Evolutionary conservation across 2,797 vertebrate species (phyloP), one percentile per base, ranked within the genome.

Genomic region (Melanotaenia pygmaea): DNA sequence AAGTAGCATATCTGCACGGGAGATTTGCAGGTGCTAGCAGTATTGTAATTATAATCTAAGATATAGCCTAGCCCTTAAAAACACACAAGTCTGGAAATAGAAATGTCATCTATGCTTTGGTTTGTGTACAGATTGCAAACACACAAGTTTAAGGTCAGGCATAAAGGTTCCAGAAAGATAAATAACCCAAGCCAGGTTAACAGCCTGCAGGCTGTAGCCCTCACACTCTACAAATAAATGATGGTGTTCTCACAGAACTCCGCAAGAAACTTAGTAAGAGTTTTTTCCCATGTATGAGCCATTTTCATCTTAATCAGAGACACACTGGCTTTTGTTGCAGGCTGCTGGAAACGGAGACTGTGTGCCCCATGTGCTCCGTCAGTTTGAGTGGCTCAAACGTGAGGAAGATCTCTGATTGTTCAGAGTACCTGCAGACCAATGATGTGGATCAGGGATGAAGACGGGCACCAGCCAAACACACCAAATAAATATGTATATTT

Each of bases 321-420:
- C 18, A 20, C 3, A 59, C 53, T 59, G 18, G 70, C 20, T 47
- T 40, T 59, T 68, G 20, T 86, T 86, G 65, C 92, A 99, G 98
- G 79, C 76, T 99, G 85, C 79, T 99, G 77, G 95, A 96, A 82
- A 95, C 91, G 0, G 97, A 99, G 91, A 91, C 91, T 0, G 35
- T 67, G 0, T 99, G 98, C 80, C 98, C 98, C 3, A 99, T 99
- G 98, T 99, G 98, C 77, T 97, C 96, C 0, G 95, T 97, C 90
- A 92, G 81, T 54, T 88, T 99, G 67, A 94, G 83, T 1, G 26
- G 50, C 1, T 64, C 57, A 74, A 93, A 97, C 20, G 90, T 99
- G 80, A 93, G 92, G 83, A 97, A 94, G 88, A 86, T 96, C 50
- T 76, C 76, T 0, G 96, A 99, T 13, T 97, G 95, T 70, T 93